A percentile compares a stretch with the other conserved stretches of the same genome.
Conservation (phyloP, 2,888 invertebrate species). For the Falcaria lacertinaria region DNA sequence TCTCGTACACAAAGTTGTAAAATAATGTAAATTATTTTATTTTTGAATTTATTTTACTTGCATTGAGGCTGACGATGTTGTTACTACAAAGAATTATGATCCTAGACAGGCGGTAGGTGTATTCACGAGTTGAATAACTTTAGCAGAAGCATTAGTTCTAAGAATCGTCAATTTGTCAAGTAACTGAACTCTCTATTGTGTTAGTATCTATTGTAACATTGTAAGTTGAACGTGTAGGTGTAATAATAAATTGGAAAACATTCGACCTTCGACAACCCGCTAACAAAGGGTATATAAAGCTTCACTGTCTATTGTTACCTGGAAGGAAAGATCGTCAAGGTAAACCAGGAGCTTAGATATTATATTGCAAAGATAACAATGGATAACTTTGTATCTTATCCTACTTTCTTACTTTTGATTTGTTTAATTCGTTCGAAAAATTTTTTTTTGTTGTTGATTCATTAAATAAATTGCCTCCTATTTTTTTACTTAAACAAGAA, state of each 20-base stretch:
- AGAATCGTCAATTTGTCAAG: background rate
- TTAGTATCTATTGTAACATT: background rate
- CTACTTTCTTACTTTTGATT: no score
- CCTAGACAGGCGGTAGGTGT: no score
- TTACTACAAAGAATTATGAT: no score
- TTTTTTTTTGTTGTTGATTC: no score
- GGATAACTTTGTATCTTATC: no score
- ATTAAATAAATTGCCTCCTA: no score
- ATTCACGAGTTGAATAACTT: background rate
- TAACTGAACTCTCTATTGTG: background rate
- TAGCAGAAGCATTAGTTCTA: background rate
- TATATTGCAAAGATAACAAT: background rate
- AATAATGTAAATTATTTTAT: no score
- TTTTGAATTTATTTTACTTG: no score
- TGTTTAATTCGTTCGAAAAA: no score
- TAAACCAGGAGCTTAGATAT: background rate
- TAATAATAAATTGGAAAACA: background rate
- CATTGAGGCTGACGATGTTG: no score
- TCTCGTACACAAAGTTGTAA: no score
- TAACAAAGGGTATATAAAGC: background rate
- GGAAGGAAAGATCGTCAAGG: slow-evolving; percentile 14
- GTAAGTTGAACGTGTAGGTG: background rate
- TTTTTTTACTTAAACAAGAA: no score
- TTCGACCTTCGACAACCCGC: background rate
- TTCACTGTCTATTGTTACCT: slow-evolving; percentile 2